Evolutionary conservation across 2,113 vertebrate genomes (phyloP), one percentile per base, ranked within the genome.

Genomic region (Nyctereutes procyonoides): DNA sequence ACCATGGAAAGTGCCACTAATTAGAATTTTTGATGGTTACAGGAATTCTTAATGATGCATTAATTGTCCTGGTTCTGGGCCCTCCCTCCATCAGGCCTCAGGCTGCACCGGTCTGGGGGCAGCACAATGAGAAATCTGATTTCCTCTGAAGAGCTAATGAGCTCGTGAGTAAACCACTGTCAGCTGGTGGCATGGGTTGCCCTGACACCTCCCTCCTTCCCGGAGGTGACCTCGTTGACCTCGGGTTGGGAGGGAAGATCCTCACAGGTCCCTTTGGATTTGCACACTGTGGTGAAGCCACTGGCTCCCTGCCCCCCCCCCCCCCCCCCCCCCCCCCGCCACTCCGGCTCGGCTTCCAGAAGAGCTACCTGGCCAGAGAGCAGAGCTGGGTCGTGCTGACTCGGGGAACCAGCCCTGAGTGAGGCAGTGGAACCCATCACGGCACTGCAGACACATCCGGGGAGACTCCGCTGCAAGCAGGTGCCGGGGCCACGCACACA

Each of bases 81-180:
- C 22, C 5, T 32, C 3, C 1, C 1, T 10, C 28, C 1, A 2
- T 30, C 38, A 48, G 90, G 92, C 79, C 81, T 94, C 87, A 90
- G 35, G 85, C 38, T 82, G 74, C 77, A 67, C 32, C 86, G 88
- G 95, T 97, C 96, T 65, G 97, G 80, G 84, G 88, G 88, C 4
- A 53, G 77, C 97, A 98, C 98, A 88, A 96, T 96, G 92, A 96
- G 96, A 93, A 92, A 87, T n/a, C 69, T 86, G 97, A 97, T 97
- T 97, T 92, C 97, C 97, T 97, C 97, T 92, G 82, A 79, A 93
- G 93, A 91, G 65, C 96, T 98, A 95, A 98, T 79, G 97, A 98
- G 96, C 90, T 94, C 95, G 82, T 73, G 93, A 98, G 97, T 97
- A 98, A 98, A 97, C 97, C 97, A 89, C 92, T 93, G 98, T 82